These are phyloP conservation scores for Pagetopsis macropterus DNA, from an alignment of 2,797 vertebrate species.

Conservation along the genomic window DNA sequence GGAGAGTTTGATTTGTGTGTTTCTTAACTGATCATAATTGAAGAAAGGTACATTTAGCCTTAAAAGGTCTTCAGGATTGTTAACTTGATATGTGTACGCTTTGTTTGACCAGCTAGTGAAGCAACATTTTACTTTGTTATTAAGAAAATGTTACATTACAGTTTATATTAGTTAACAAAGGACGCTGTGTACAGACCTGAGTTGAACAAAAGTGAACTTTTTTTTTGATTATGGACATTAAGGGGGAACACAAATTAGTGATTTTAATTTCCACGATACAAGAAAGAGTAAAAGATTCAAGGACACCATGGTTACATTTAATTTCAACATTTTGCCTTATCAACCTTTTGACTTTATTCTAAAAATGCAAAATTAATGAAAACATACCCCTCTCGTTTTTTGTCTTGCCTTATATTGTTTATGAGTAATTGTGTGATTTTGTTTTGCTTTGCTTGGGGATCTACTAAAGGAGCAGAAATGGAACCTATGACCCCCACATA, in stretches of 20 bases:
- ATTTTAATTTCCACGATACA: neutral
- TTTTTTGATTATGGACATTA: neutral
- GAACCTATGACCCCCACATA: neutral
- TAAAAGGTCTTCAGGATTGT: neutral
- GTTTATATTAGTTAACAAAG: neutral
- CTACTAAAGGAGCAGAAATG: neutral
- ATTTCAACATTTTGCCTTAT: too few species aligned
- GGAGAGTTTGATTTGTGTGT: neutral
- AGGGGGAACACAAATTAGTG: neutral
- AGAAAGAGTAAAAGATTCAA: neutral
- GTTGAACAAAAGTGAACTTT: neutral
- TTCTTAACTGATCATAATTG: neutral
- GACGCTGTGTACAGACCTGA: neutral
- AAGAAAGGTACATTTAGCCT: neutral
- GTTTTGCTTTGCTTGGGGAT: neutral
- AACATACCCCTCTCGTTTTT: too few species aligned
- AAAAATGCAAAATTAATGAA: too few species aligned
- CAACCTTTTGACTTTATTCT: too few species aligned
- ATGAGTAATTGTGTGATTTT: neutral
- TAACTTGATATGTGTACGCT: too few species aligned
- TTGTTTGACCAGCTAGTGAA: too few species aligned
- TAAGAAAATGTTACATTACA: neutral
- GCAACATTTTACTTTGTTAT: too few species aligned
- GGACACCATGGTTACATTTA: too few species aligned
- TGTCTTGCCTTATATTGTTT: too few species aligned